phyloP scores from a whole-genome alignment of 1,140 invertebrate species.

The Brachionus rotundiformis region DNA sequence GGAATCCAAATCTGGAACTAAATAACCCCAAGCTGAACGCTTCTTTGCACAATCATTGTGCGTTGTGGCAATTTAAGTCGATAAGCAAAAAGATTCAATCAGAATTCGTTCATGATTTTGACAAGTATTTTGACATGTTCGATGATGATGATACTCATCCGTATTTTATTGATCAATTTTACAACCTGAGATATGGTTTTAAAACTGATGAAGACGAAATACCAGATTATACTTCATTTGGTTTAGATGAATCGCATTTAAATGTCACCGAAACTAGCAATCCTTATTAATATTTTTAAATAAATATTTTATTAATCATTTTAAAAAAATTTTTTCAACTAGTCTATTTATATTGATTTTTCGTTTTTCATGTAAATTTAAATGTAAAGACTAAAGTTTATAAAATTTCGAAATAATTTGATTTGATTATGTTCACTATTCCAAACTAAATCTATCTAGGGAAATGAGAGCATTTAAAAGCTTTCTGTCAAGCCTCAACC shows the following conservation, averaged over 20 bases:
- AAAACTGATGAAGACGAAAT: conserved; percentile 41
- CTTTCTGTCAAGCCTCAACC: too few species aligned
- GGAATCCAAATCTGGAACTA: conserved; percentile 28
- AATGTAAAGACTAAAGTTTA: too few species aligned
- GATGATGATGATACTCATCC: conserved; percentile 52
- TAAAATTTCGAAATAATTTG: too few species aligned
- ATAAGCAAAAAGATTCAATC: conserved; percentile 34
- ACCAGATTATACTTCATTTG: conserved; percentile 25
- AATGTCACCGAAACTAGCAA: neutral
- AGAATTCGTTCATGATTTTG: conserved; percentile 34
- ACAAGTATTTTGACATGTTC: conserved; percentile 37
- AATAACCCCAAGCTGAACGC: neutral
- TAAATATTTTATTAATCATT: too few species aligned
- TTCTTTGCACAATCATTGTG: conserved; percentile 26
- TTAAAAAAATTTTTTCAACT: too few species aligned
- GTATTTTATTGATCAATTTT: conserved; percentile 42
- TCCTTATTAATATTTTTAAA: neutral
- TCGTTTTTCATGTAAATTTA: too few species aligned
- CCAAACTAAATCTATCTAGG: too few species aligned
- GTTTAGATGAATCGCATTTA: conserved; percentile 9
- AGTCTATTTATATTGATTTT: too few species aligned
- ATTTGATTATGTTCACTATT: too few species aligned
- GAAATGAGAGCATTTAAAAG: too few species aligned
- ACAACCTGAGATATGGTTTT: conserved; percentile 40
- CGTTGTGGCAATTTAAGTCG: conserved; percentile 30